phyloP scores from a whole-genome alignment of 2,113 vertebrate species.

The Lota lota region DNA sequence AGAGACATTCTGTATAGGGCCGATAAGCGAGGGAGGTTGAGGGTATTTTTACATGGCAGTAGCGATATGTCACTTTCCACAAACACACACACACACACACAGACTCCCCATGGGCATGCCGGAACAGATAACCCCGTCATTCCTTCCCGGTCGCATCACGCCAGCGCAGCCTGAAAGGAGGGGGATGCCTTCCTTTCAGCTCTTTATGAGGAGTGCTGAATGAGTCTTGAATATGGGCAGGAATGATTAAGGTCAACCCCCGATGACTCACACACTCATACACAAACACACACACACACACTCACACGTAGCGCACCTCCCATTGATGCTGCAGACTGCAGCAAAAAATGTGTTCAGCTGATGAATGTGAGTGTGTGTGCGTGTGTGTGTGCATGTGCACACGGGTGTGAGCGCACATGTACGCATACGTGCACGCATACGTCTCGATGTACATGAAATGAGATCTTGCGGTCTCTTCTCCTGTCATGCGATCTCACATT shows the following conservation, averaged over 20 bases:
- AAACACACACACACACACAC: conserved; percentile 4
- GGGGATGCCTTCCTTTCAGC: conserved; percentile 23
- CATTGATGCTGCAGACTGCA: conserved; percentile 5
- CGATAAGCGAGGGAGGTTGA: conserved; percentile 52
- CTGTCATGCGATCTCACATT: conserved; percentile 17
- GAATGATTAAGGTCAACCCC: conserved; percentile 32
- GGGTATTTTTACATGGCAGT: conserved; percentile 43
- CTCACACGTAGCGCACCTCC: conserved; percentile 25
- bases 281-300: too few relatives aligned
- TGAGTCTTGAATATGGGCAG: conserved; percentile 42
- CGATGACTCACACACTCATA: conserved; percentile 33
- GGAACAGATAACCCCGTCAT: conserved; percentile 36
- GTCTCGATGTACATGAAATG: background rate
- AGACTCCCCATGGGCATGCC: conserved; percentile 32
- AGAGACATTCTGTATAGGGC: conserved; percentile 37
- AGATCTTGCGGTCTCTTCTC: conserved; percentile 4
- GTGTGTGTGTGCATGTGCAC: background rate
- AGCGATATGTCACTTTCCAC: conserved; percentile 49
- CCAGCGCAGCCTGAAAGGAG: conserved; percentile 37
- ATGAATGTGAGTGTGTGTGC: background rate
- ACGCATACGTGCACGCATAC: background rate
- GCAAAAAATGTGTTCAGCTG: background rate
- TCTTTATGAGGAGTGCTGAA: conserved; percentile 28
- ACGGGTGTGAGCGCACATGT: background rate
- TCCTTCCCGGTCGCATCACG: conserved; percentile 23